Conservation (phyloP, 2,888 invertebrate species). For the Sipha maydis region DNA sequence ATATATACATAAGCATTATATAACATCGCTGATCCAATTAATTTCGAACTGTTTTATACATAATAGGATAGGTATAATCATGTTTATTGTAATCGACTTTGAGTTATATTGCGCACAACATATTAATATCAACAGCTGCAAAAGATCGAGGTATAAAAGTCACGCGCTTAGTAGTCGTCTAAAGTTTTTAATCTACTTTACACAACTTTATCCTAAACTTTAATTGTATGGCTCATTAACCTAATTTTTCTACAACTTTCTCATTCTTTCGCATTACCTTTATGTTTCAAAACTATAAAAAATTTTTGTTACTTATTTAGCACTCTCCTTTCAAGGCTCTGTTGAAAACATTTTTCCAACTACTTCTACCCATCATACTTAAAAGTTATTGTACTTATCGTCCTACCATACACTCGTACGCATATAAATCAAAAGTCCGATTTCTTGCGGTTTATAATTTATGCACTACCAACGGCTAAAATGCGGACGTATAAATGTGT, state of each 20-base stretch:
- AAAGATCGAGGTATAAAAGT: constrained; percentile 48
- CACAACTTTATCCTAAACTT: constrained; percentile 56
- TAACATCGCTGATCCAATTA: background rate
- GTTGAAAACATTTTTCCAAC: constrained; percentile 49
- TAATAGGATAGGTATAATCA: background rate
- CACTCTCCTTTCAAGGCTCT: constrained; percentile 19
- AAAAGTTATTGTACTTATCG: constrained; percentile 11
- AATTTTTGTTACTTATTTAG: constrained; percentile 42
- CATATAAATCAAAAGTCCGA: constrained; percentile 8
- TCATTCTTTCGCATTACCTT: constrained; percentile 39
- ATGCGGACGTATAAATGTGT: background rate
- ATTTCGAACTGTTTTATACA: background rate
- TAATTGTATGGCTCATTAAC: constrained; percentile 61
- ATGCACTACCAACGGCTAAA: background rate
- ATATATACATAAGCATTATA: background rate
- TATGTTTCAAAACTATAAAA: constrained; percentile 38
- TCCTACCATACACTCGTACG: background rate
- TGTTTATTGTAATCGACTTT: constrained; percentile 8
- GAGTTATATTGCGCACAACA: background rate
- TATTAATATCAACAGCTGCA: constrained; percentile 49
- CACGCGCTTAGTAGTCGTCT: constrained; percentile 34
- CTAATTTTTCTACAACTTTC: constrained; percentile 55
- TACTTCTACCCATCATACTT: constrained; percentile 30
- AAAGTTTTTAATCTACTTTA: constrained; percentile 57
- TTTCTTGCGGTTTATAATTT: background rate